phyloP scores from a whole-genome alignment of 2,888 invertebrate species.

The Fissipunctia ypsillon region DNA sequence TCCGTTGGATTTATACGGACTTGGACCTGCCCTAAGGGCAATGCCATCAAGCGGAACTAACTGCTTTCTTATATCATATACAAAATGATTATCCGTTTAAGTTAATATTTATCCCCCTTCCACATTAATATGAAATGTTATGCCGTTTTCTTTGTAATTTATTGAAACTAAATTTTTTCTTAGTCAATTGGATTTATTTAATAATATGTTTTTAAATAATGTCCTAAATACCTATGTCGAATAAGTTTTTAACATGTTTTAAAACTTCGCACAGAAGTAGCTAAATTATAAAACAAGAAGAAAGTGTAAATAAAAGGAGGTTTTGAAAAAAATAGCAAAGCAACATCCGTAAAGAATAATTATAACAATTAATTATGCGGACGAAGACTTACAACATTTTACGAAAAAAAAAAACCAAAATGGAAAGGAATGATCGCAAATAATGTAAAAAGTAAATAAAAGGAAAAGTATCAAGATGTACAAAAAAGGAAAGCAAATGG shows the following conservation, averaged over 20 bases:
- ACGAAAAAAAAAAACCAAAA: constrained; percentile 20
- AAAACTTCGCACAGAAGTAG: no score
- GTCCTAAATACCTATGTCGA: background rate
- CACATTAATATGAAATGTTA: background rate
- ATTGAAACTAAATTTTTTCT: background rate
- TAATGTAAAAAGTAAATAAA: constrained; percentile 63
- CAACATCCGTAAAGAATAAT: constrained; percentile 18
- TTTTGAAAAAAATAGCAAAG: background rate
- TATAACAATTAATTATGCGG: constrained; percentile 33
- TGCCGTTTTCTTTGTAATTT: background rate
- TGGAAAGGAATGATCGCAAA: constrained; percentile 55
- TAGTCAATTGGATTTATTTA: background rate
- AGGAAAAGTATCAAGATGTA: constrained; percentile 68
- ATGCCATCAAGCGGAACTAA: constrained; percentile 38
- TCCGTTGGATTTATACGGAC: constrained; percentile 15
- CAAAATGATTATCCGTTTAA: constrained; percentile 13
- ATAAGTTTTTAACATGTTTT: background rate
- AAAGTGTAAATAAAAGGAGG: background rate
- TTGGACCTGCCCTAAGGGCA: constrained; percentile 26
- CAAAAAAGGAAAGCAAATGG: constrained; percentile 67
- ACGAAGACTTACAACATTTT: constrained; percentile 8
- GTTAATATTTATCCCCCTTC: background rate
- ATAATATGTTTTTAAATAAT: background rate
- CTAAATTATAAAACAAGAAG: background rate
- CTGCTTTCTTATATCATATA: constrained; percentile 25